Evolutionary conservation across 53 echinoderm and acorn worm species (phyloP).

Genomic region (Crossaster papposus): DNA sequence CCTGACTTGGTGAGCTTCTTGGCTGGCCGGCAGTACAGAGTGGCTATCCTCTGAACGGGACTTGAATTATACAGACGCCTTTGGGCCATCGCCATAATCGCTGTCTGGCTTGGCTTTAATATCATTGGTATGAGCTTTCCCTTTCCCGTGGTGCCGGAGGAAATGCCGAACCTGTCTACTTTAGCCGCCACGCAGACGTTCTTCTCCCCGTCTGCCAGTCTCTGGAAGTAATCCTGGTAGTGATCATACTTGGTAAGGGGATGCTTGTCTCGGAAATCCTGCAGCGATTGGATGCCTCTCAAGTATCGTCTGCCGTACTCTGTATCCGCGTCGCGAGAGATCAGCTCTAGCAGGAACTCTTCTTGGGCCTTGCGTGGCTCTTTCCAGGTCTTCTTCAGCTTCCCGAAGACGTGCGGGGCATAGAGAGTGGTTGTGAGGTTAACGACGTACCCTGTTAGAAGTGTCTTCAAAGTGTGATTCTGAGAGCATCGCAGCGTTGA

Average conservation of each 20-base stretch:
- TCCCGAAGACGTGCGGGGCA: background rate
- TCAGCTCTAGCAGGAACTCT: conserved; percentile 18
- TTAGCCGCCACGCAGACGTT: conserved; percentile 57
- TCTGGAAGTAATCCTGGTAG: conserved; percentile 47
- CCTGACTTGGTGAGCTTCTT: background rate
- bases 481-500: conserved; percentile 32
- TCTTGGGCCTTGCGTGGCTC: conserved; percentile 36
- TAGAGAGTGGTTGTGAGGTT: background rate
- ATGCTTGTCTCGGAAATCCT: conserved; percentile 52
- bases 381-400: conserved; percentile 6
- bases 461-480: conserved; percentile 35
- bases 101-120: background rate
- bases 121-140: conserved; percentile 59
- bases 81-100: background rate
- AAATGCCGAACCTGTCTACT: conserved; percentile 42
- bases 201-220: conserved; percentile 62
- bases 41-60: background rate
- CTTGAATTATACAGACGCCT: background rate
- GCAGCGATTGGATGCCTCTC: conserved; percentile 28
- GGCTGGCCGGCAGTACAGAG: background rate
- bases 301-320: conserved; percentile 47
- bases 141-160: conserved; percentile 76
- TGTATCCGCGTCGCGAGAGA: conserved; percentile 45
- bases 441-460: conserved; percentile 13
- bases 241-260: conserved; percentile 64